Base-by-base conservation (phyloP, 2,888 invertebrate genomes). In the Saturnia pavonia region DNA sequence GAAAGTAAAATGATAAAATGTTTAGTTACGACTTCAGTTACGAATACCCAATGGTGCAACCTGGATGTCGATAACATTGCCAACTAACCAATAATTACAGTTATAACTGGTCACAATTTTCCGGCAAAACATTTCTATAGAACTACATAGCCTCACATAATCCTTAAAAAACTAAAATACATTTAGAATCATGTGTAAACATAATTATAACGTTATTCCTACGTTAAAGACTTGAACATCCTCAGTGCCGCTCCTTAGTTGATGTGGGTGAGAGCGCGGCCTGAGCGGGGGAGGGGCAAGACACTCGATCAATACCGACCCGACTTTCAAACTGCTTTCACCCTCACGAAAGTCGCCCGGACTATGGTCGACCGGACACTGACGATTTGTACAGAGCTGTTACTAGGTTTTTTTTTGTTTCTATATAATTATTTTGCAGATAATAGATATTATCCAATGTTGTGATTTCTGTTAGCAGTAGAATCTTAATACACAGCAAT, bases 271-370 rank as follows among this genome's bases (percentile, higher is more conserved):
- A 74, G 80, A 72, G 76, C 76, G 80, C 72, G 57, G 76, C 80
- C 76, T 79, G 82, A 3, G 79, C 80, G 77, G 78, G 76, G 75
- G 78, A 77, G 84, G 81, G 86, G 89, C 83, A 93, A 93, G 92
- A 92, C 92, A 92, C 92, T 92, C 92, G 94, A 94, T 94, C 94
- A 92, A 94, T 94, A 94, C 93, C 88, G 90, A 89, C 91, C 91
- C 92, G 93, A 94, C 94, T 94, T 94, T 94, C 94, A 93, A 94
- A 94, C 93, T 92, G 94, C 92, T 94, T 94, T 94, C 92, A 91
- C 92, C 94, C 93, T 93, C 91, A 91, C 90, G 93, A 94, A 94
- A 94, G 93, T 93, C 91, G 92, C 88, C 88, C 92, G 91, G 89
- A 89, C 91, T 89, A 88, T 83, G 85, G 87, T 86, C 88, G 85